phyloP scores from a whole-genome alignment of 2,888 invertebrate species.

The Drosophila emarginata region DNA sequence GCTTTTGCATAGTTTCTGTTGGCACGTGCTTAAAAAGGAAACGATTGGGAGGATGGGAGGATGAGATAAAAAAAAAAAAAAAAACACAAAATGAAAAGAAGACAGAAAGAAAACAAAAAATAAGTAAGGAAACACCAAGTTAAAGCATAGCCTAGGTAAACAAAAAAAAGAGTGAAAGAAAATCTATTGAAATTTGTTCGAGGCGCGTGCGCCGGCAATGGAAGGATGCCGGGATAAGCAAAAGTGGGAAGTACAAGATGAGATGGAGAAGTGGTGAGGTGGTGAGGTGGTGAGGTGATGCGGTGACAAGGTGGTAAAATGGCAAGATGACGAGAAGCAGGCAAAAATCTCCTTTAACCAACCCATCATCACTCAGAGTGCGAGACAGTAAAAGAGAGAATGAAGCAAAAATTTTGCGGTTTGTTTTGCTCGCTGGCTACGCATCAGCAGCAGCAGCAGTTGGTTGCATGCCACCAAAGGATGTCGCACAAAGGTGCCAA shows the following conservation, averaged over 20 bases:
- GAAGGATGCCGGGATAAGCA: slow-evolving; percentile 12
- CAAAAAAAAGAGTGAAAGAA: slow-evolving; percentile 30
- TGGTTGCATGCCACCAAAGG: slow-evolving; percentile 14
- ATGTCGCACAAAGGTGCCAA: slow-evolving; percentile 64
- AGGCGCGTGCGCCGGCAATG: slow-evolving; percentile 61
- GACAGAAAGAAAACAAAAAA: background rate
- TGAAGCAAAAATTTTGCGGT: slow-evolving; percentile 54
- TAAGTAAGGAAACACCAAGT: background rate
- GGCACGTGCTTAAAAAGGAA: slow-evolving; percentile 54
- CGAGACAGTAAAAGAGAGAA: background rate
- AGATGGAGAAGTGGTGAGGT: background rate
- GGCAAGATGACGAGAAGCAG: slow-evolving; percentile 26
- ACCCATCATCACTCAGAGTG: slow-evolving; percentile 47
- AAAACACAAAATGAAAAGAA: background rate
- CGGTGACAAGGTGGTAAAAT: no score
- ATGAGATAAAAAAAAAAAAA: slow-evolving; percentile 15
- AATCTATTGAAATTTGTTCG: slow-evolving; percentile 42
- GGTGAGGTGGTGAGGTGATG: background rate
- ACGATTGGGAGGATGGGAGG: slow-evolving; percentile 22
- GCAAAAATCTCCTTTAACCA: slow-evolving; percentile 23
- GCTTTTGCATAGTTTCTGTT: slow-evolving; percentile 34
- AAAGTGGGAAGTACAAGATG: background rate
- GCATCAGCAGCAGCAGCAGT: slow-evolving; percentile 43
- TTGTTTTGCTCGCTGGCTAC: slow-evolving; percentile 68
- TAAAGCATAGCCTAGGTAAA: slow-evolving; percentile 37